These are phyloP conservation scores for Eupleurogrammus muticus DNA, from an alignment of 2,797 vertebrate genomes.

Conservation along the genomic window DNA sequence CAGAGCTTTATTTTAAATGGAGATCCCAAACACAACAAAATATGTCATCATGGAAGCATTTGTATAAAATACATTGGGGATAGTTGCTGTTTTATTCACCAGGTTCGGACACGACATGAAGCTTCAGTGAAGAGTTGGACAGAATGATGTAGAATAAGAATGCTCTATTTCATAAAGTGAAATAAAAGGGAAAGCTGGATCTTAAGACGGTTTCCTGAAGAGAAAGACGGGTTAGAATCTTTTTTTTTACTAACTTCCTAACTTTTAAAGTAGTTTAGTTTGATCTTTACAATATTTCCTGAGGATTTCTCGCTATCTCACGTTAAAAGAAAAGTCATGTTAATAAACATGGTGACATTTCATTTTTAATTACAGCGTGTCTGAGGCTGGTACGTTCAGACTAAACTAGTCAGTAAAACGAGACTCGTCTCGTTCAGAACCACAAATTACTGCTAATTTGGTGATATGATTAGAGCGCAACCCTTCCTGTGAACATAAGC, in stretches of 20 bases:
- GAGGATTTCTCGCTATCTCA: conserved; percentile 34
- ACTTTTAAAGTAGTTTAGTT: neutral
- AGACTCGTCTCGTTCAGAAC: conserved; percentile 55
- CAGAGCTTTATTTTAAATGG: too few species aligned
- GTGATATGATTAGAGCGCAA: conserved; percentile 71
- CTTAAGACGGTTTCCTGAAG: neutral
- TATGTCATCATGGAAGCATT: neutral
- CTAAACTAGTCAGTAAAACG: conserved; percentile 65
- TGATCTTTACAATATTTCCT: neutral
- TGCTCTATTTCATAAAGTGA: neutral
- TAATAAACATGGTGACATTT: conserved; percentile 68
- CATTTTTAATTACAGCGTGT: conserved; percentile 72
- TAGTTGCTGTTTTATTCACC: neutral
- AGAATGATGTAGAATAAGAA: neutral
- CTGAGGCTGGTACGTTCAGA: conserved; percentile 53
- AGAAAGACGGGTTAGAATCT: neutral
- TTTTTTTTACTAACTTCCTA: neutral
- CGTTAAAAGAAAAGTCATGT: conserved; percentile 25
- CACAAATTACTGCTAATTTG: conserved; percentile 70
- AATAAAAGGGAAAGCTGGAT: neutral
- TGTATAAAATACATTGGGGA: neutral
- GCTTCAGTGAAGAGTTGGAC: neutral
- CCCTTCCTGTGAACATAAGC: conserved; percentile 62
- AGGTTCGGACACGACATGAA: neutral
- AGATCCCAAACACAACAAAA: too few species aligned